A percentile compares a stretch with the other conserved stretches of the same genome.
Evolutionary conservation across 2,888 invertebrate genomes (phyloP).

Genomic region (Halocaridina rubra): DNA sequence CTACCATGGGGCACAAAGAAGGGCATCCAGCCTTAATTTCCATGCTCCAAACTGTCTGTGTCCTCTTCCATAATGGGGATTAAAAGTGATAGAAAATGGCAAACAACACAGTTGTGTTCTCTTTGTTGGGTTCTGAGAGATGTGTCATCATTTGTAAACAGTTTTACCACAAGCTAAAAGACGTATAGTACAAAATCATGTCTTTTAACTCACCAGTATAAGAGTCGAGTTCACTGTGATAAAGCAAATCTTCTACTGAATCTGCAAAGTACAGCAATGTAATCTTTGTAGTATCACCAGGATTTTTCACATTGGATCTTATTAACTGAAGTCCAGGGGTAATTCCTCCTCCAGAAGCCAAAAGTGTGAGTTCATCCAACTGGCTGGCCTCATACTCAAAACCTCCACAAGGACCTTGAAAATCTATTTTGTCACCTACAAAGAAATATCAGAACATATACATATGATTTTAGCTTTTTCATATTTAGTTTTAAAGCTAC

Average conservation of each 20-base stretch:
- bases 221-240: slow-evolving; percentile 43
- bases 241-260: slow-evolving; percentile 42
- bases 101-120: too few relatives aligned
- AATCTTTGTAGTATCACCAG: slow-evolving; percentile 39
- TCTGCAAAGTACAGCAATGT: slow-evolving; percentile 51
- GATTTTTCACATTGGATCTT: slow-evolving; percentile 31
- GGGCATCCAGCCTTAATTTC: too few relatives aligned
- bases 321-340: slow-evolving; percentile 63
- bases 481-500: too few relatives aligned
- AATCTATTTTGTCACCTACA: slow-evolving; percentile 52
- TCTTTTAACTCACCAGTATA: slow-evolving; percentile 21
- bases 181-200: background rate
- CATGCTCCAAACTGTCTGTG: too few relatives aligned
- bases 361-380: slow-evolving; percentile 54
- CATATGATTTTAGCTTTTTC: too few relatives aligned
- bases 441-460: too few relatives aligned
- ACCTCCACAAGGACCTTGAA: slow-evolving; percentile 63
- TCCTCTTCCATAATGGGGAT: too few relatives aligned
- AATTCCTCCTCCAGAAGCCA: slow-evolving; percentile 59
- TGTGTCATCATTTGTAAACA: too few relatives aligned
- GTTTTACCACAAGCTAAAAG: too few relatives aligned
- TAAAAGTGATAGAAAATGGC: too few relatives aligned
- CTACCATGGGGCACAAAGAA: too few relatives aligned
- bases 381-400: slow-evolving; percentile 54
- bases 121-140: too few relatives aligned